phyloP scores from a whole-genome alignment of 2,888 invertebrate genomes.

The Clivina fossor region DNA sequence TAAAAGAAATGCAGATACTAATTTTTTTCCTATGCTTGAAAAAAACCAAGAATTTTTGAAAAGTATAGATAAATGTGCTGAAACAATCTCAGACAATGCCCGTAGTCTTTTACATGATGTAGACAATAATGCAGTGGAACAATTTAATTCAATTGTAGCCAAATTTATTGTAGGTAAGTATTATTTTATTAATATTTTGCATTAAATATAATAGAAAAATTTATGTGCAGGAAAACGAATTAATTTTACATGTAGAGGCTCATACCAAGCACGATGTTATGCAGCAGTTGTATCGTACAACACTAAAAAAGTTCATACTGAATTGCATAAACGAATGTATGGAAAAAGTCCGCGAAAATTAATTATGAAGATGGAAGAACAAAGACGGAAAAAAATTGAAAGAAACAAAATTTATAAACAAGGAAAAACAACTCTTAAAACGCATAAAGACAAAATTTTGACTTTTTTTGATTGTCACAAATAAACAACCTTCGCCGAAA shows the following conservation, averaged over 20 bases:
- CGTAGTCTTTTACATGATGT: background rate
- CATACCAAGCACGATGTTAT: background rate
- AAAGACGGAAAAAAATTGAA: background rate
- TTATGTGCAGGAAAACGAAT: conserved; percentile 7
- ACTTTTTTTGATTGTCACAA: no score
- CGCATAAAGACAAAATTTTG: no score
- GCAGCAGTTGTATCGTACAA: conserved; percentile 16
- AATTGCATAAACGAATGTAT: conserved; percentile 4
- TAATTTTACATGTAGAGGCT: background rate
- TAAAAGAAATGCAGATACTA: background rate
- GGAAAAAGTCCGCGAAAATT: conserved; percentile 2
- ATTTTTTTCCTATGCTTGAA: background rate
- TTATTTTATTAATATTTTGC: no score
- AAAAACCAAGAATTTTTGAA: background rate
- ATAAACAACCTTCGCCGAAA: no score
- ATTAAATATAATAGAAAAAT: no score
- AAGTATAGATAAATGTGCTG: no score
- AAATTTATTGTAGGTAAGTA: no score
- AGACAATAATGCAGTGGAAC: background rate
- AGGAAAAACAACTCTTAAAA: no score
- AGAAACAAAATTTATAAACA: conserved; percentile 1
- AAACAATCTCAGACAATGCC: no score
- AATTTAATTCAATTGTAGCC: background rate
- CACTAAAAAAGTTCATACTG: conserved; percentile 12
- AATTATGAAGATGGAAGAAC: background rate